Base-by-base conservation (phyloP, 2,888 invertebrate genomes). In the Machimus rusticus region DNA sequence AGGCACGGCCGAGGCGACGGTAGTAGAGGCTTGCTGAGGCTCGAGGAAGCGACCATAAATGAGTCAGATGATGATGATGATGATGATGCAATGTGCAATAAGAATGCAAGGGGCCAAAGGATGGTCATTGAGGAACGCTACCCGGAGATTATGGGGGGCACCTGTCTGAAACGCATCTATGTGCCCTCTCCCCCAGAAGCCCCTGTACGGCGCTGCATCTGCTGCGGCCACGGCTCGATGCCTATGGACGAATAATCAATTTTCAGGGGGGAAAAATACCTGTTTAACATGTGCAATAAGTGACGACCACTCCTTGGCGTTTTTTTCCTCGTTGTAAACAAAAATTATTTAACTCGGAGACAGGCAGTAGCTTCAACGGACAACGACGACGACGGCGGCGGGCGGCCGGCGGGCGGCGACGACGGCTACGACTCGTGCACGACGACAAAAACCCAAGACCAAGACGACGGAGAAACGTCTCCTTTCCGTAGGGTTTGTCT, bases 271-370 rank as follows among this genome's bases (percentile, higher is more conserved):
- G 51, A 77, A 46, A 86, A 86, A 86, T 86, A 86, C 86, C 86
- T 86, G 86, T 86, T 86, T 86, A 77, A 51, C 86, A 86, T 86
- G 86, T 86, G 86, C 86, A 86, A 77, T 74, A 84, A 84, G 84
- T 84, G 84, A 74, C 37, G 84, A 84, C 84, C 84, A 84, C 84
- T 84, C 84, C 84, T 84, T 84, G 84, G 28, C 28, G 57, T 66
- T 84, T 84, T 82, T 74, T 84, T 74, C 84, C 84, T 57, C 14
- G 84, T 84, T 57, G 84, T 84, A 84, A 84, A 84, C 84, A 84
- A 84, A 66, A 84, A 84, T 84, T 84, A 84, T 84, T 84, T 84
- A 84, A 84, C 66, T 57, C 39, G 14, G 31, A 66, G 81, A 84
- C 84, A 16, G 79, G 39, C 84, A 39, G 84, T 84, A 84, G 66